Base-by-base conservation (phyloP, 1,140 invertebrate species). In the Glossosoma conforme region DNA sequence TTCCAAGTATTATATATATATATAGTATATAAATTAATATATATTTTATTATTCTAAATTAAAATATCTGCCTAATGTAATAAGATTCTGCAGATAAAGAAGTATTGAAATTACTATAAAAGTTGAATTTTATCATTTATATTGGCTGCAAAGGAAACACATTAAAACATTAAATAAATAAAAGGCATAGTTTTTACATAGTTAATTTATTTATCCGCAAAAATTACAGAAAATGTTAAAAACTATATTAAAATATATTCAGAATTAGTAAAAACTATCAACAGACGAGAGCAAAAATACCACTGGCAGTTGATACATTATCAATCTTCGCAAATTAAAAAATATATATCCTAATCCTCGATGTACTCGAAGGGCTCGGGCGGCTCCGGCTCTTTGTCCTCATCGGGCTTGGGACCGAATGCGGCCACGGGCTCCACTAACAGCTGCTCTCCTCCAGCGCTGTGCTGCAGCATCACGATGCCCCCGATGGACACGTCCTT, bases 331-430 rank as follows among this genome's bases (percentile, higher is more conserved):
- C n/a, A n/a, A n/a, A n/a, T n/a, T n/a, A n/a, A n/a, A n/a, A n/a
- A n/a, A n/a, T n/a, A n/a, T n/a, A n/a, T n/a, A n/a, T n/a, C n/a
- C n/a, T 81, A 89, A 70, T 91, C 87, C 65, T 95, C 92, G 56
- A 82, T 83, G 68, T 91, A 98, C 77, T 97, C 93, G 71, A 98
- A 98, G 58, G 94, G 92, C 74, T 97, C 93, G 61, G 94, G 95
- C 30, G 93, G 91, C 65, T 96, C 92, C 2, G 94, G 92, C 74
- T 98, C 95, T 62, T 94, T 93, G 62, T 96, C 93, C 58, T 97
- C 93, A 52, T 93, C 89, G 6, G 87, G 83, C 70, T 95, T 94
- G 1, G 93, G 93, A 2, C 93, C 93, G 61, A 91, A 93, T 20
- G 93, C 92, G 25, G 88, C 88, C 9, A 98, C 91, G 10, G 93